Conservation (phyloP, 2,888 invertebrate genomes). For the Listrodromus nycthemerus region DNA sequence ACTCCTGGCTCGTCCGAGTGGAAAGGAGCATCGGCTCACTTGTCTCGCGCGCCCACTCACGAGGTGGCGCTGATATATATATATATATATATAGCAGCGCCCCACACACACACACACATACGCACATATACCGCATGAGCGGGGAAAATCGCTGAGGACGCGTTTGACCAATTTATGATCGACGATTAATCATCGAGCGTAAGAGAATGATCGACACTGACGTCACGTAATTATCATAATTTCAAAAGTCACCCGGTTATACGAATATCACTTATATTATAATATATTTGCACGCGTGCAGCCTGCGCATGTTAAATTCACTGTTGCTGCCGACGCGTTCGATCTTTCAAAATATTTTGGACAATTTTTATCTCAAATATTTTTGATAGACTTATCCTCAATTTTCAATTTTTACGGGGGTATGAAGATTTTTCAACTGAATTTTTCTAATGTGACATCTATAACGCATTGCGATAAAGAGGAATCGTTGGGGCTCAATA, state of each 20-base stretch:
- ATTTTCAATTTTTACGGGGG: too few species aligned
- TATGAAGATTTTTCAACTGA: too few species aligned
- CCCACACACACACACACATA: slow-evolving; percentile 44
- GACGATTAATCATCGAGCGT: slow-evolving; percentile 65
- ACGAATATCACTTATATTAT: slow-evolving; percentile 6
- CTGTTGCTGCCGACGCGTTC: too few species aligned
- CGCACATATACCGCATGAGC: slow-evolving; percentile 20
- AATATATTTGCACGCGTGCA: not conserved
- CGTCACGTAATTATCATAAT: slow-evolving; percentile 27
- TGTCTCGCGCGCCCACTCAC: slow-evolving; percentile 30
- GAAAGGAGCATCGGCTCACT: slow-evolving; percentile 27
- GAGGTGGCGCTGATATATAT: slow-evolving; percentile 42
- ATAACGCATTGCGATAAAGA: not conserved
- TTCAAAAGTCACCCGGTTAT: slow-evolving; percentile 14
- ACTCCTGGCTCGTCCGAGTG: slow-evolving; percentile 41
- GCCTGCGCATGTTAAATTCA: not conserved
- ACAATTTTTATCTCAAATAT: not conserved
- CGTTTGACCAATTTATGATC: slow-evolving; percentile 70
- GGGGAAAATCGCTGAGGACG: slow-evolving; percentile 68
- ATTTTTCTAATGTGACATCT: too few species aligned
- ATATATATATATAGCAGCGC: slow-evolving; percentile 48
- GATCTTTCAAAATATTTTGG: too few species aligned
- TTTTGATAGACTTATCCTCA: too few species aligned
- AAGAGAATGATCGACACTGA: slow-evolving; percentile 18
- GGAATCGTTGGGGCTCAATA: not conserved